Evolutionary conservation across 2,888 invertebrate species (phyloP), one percentile per base, ranked within the genome.

Genomic region (Allygus modestus): DNA sequence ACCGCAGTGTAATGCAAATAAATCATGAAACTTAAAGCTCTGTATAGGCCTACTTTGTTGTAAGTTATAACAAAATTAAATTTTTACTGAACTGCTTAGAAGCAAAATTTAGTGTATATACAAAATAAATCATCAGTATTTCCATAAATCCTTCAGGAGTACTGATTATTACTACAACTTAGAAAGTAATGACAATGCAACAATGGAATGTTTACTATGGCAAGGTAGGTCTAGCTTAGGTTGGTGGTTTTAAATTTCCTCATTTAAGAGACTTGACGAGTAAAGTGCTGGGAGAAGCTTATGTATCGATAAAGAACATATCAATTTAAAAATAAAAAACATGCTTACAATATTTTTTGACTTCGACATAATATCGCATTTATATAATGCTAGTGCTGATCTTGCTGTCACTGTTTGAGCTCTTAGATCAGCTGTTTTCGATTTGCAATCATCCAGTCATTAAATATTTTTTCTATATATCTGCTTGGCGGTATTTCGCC

Each of bases 261-360:
- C 17, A 46, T 75, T 26, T 58, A 11, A 37, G 37, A 37, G 37
- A 9, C 37, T 37, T 7, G 9, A 37, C 37, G 9, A 37, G 9
- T 37, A 37, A 7, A 37, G 4, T 9, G 37, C 4, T 37, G 37
- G 5, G 4, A 37, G 37, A 37, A 37, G 37, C 9, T 7, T 4
- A 37, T 37, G 37, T 9, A 69, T 33, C n/a, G 4, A 31, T 37
- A 31, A 31, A 81, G 23, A 26, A 73, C 20, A 51, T 75, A 15
- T 71, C 2, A 37, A 28, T 46, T 31, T 51, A 71, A 7, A 37
- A 37, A 37, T 37, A 33, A 0, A 46, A 28, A 31, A 20, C 31
- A 75, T 83, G 75, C 87, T 87, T 87, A 87, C 87, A 86, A 87
- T 87, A 84, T 79, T 85, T 86, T 86, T 87, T 81, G 85, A 81